Base-by-base conservation (phyloP, 2,797 vertebrate genomes). In the Onychomys torridus region DNA sequence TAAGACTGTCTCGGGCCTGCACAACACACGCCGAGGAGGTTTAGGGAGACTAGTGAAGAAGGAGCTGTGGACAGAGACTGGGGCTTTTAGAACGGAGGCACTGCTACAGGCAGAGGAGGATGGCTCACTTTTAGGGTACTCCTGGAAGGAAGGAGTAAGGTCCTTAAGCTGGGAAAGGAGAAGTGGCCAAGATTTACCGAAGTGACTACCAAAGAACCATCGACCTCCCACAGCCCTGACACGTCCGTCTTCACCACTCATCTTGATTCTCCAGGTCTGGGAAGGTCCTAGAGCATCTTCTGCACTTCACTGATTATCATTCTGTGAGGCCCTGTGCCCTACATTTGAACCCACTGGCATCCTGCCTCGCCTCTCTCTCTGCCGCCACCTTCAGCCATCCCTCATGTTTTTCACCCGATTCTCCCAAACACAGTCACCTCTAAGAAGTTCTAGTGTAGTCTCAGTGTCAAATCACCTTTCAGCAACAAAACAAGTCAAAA, bases 231-330 rank as follows among this genome's bases (percentile, higher is more conserved):
- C 3, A 9, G 49, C 29, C 29, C 65, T 2, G 86, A 69, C 63
- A 11, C 0, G 27, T 13, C 46, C 12, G 0, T 19, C 9, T 2
- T 75, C 4, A 13, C 34, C 65, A 63, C 11, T 2, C 49, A 25
- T 61, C 14, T 16, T 59, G 43, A 55, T 23, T 5, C 37, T 57
- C 43, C 52, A 19, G 12, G 29, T 19, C 65, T 40, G 3, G 46
- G 65, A 14, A 77, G 61, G 75, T 55, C 88, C 55, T 21, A 55
- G 46, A 25, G 25, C 27, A 14, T 14, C 61, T 61, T 76, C 59
- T 34, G 0, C 10, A 37, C 34, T 16, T 57, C 0, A 0, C 67
- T 32, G 9, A 3, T 29, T 14, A 2, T n/a, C 87, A 1, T 25
- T 77, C 90, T 34, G 4, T 25, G 57, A 14, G 29, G 17, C 57